phyloP scores from a whole-genome alignment of 2,113 vertebrate species.

The Dromiciops gliroides region DNA sequence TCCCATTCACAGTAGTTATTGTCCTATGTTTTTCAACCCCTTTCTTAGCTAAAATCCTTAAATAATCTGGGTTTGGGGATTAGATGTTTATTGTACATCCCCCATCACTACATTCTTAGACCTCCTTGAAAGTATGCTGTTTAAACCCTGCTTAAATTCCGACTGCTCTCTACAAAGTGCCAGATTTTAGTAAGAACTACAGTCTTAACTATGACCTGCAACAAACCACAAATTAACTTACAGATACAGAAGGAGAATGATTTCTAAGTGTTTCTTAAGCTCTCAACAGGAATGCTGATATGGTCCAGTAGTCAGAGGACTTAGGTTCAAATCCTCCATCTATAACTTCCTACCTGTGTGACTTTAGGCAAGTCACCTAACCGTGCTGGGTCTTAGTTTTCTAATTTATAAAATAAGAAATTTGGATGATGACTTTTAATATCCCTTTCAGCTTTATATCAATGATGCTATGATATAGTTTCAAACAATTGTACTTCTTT shows the following conservation, averaged over 20 bases:
- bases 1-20: background rate
- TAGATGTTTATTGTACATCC: conserved; percentile 19
- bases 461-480: background rate
- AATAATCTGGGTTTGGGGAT: background rate
- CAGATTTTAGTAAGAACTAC: conserved; percentile 27
- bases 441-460: background rate
- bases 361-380: background rate
- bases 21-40: background rate
- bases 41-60: background rate
- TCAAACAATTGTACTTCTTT: background rate
- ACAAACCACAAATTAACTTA: background rate
- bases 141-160: conserved; percentile 24
- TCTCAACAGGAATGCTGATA: background rate
- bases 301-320: background rate
- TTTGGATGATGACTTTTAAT: background rate
- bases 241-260: background rate
- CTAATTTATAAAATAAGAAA: background rate
- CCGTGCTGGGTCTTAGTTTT: background rate
- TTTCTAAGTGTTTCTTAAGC: conserved; percentile 35
- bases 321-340: background rate
- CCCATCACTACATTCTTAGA: conserved; percentile 33
- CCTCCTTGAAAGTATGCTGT: conserved; percentile 15
- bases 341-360: background rate
- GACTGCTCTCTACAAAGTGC: conserved; percentile 10
- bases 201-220: conserved; percentile 8